phyloP scores from a whole-genome alignment of 2,888 invertebrate genomes.

The Scaeva pyrastri region DNA sequence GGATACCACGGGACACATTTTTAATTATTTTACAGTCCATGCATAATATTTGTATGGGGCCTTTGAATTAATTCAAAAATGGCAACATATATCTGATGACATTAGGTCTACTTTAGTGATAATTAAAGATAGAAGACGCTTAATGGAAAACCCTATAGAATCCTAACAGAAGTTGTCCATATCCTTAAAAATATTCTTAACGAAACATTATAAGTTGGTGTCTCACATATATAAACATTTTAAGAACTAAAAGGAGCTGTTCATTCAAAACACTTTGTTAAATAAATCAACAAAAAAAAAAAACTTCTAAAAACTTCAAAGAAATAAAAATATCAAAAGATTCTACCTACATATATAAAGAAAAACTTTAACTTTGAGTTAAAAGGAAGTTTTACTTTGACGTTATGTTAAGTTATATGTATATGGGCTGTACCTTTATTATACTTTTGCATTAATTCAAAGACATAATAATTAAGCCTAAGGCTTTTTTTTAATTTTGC shows the following conservation, averaged over 20 bases:
- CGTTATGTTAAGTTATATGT: constrained; percentile 15
- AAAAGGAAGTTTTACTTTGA: constrained; percentile 65
- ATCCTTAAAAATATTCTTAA: no score
- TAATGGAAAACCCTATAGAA: no score
- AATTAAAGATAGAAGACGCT: no score
- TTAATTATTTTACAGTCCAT: no score
- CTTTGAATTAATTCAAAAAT: no score
- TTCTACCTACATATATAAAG: constrained; percentile 31
- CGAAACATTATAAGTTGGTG: background rate
- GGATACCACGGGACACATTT: no score
- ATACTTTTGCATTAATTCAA: background rate
- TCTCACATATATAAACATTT: background rate
- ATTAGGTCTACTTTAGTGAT: no score
- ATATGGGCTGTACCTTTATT: constrained; percentile 1
- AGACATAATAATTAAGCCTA: constrained; percentile 1
- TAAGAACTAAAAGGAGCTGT: background rate
- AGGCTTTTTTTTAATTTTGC: background rate
- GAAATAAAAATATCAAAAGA: constrained; percentile 5
- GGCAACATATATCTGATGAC: no score
- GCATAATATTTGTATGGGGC: no score
- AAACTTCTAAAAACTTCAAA: constrained; percentile 10
- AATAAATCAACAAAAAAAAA: background rate
- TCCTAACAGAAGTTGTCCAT: no score
- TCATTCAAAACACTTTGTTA: background rate
- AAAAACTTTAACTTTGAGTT: constrained; percentile 58